Percentiles rank a stretch among this genome's conserved stretches.
Evolutionary conservation across 2,113 vertebrate genomes (phyloP).

Genomic region (Gnathonemus echidnorhynchus): DNA sequence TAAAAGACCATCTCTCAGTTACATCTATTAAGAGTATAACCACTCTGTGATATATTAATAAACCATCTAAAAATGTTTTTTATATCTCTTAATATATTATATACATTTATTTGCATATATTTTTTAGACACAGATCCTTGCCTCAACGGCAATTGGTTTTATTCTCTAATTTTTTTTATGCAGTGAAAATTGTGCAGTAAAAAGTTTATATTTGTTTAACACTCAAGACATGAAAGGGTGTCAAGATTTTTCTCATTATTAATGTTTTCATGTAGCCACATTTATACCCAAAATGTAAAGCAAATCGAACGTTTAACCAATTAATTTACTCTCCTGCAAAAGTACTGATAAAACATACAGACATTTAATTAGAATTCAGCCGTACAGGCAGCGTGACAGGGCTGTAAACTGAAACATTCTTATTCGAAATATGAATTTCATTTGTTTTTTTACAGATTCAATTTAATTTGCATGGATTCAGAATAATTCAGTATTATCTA

Average conservation of each 20-base stretch:
- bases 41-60: neutral
- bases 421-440: neutral
- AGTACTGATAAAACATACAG: neutral
- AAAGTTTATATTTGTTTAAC: neutral
- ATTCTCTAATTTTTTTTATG: neutral
- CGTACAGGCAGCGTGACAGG: neutral
- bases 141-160: neutral
- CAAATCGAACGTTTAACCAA: neutral
- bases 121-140: neutral
- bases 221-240: neutral
- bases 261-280: neutral
- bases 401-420: neutral
- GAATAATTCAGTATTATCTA: neutral
- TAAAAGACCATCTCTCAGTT: neutral
- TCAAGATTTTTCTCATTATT: neutral
- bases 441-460: neutral
- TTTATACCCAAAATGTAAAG: neutral
- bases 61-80: neutral
- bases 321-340: neutral
- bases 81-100: neutral
- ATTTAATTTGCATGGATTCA: constrained; percentile 1
- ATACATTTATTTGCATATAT: neutral
- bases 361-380: neutral
- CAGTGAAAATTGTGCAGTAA: neutral
- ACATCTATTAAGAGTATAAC: neutral